Evolutionary conservation across 2,113 vertebrate species (phyloP).

Genomic region (Himantopus leucocephalus): DNA sequence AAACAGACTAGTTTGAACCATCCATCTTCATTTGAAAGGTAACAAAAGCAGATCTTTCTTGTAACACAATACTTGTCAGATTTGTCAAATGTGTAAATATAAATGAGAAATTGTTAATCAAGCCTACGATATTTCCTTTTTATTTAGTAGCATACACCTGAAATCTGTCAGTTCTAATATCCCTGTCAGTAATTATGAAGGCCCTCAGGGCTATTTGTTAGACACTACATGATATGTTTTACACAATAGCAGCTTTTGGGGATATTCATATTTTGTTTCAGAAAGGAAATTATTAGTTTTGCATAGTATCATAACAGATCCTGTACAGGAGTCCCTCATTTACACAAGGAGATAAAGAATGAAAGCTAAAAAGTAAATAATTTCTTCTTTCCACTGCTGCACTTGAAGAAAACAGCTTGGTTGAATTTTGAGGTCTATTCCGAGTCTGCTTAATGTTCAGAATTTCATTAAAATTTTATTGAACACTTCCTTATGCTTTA

Average conservation of each 20-base stretch:
- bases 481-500: background rate
- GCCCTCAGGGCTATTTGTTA: slow-evolving; percentile 27
- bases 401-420: background rate
- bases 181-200: slow-evolving; percentile 28
- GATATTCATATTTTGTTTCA: slow-evolving; percentile 16
- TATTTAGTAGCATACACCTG: background rate
- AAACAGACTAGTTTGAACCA: background rate
- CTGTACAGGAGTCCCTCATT: background rate
- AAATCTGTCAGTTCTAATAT: slow-evolving; percentile 40
- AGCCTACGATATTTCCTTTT: slow-evolving; percentile 13
- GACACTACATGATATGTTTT: background rate
- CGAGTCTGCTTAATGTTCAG: background rate
- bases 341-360: background rate
- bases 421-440: slow-evolving; percentile 1
- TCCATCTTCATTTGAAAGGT: background rate
- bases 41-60: background rate
- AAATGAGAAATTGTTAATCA: background rate
- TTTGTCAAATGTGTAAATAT: slow-evolving; percentile 42
- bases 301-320: background rate
- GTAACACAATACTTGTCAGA: background rate
- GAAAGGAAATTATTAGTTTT: slow-evolving; percentile 30
- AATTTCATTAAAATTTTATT: slow-evolving; percentile 47
- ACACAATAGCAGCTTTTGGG: background rate
- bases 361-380: background rate
- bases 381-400: background rate